Conservation (phyloP, 2,113 vertebrate species). For the Archocentrus centrarchus region DNA sequence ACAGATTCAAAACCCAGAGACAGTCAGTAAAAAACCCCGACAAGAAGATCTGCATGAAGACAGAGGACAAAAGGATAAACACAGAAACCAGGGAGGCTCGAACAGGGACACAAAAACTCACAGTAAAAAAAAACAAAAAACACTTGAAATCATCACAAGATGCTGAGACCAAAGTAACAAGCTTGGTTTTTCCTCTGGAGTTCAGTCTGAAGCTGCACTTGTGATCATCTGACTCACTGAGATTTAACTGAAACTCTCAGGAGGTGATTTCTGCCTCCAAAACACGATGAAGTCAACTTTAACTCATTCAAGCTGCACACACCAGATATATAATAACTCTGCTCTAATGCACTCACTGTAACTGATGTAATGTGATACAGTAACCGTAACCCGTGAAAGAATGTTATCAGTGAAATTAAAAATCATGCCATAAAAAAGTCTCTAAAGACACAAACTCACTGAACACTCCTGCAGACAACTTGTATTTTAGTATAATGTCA, state of each 20-base stretch:
- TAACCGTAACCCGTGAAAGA: neutral
- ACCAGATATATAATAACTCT: neutral
- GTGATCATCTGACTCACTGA: neutral
- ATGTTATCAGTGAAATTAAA: neutral
- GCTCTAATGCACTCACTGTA: neutral
- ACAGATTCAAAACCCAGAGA: fast-evolving
- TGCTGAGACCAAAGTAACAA: neutral
- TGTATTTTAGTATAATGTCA: neutral
- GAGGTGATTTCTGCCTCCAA: neutral
- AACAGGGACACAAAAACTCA: no score
- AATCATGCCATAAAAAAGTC: neutral
- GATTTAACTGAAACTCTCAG: no score
- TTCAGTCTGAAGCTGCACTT: neutral
- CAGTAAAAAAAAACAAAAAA: neutral
- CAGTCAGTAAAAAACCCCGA: neutral
- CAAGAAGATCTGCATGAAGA: neutral
- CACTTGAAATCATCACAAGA: neutral
- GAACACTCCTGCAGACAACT: neutral
- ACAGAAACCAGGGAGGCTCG: no score
- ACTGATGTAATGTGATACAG: neutral
- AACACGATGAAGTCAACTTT: neutral
- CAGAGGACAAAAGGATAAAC: neutral
- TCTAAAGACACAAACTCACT: neutral
- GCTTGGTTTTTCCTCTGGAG: neutral
- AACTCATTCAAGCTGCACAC: no score